Evolutionary conservation across 2,888 invertebrate genomes (phyloP), one percentile per base, ranked within the genome.

Genomic region (Malthinus flaveolus): DNA sequence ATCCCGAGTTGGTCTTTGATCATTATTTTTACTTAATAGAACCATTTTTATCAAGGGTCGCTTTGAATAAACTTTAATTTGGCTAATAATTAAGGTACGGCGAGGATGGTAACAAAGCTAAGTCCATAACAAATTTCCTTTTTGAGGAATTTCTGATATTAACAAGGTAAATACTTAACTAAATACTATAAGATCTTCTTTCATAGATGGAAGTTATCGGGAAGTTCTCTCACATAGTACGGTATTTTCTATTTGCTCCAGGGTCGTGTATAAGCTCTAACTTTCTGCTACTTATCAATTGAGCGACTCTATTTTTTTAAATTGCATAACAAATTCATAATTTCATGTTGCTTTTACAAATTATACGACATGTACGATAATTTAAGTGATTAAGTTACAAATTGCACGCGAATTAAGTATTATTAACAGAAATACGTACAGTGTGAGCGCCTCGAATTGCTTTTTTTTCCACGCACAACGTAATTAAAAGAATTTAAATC

Each of bases 121-220:
- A 12, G 12, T 39, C 13, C 15, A 15, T 39, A 39, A 13, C 39
- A 11, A 39, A 39, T 39, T 39, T 39, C 15, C 39, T 39, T 13
- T 39, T 39, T 39, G 39, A 15, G 12, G 13, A 39, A 15, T 39
- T 39, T 15, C 39, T 13, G 9, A 39, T 39, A 11, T 39, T 39
- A 39, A 39, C 11, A 15, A 39, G 39, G 39, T 39, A 39, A 39
- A 15, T 39, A 39, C 39, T 13, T 15, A 39, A 39, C 39, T 39
- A 39, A 39, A 12, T 15, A 15, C 13, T 12, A n/a, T n/a, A 39
- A 39, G 39, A 39, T 11, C 15, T 39, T 39, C 11, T 39, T 39
- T 13, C 39, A 39, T 39, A 39, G 39, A 39, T 13, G 15, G 13
- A 39, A 39, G 39, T 39, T 39, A 23, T 23, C 13, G 5, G 1